Evolutionary conservation across 2,888 invertebrate species (phyloP), one percentile per base, ranked within the genome.

Genomic region (Smittia aterrima): DNA sequence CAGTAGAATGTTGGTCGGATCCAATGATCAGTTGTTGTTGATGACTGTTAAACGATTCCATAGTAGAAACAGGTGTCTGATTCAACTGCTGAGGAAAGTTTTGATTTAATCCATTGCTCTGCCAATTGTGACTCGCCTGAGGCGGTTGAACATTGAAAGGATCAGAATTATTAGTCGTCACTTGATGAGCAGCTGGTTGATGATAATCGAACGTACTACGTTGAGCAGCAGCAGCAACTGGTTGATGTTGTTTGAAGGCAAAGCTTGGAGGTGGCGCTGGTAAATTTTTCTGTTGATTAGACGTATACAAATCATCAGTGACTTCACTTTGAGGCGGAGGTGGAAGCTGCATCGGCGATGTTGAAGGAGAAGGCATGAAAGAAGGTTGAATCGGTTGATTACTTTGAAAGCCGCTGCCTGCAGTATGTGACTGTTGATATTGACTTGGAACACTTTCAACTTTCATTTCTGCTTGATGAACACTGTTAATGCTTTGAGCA

Each of bases 1-100:
- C 16, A 16, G 16, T 6, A 3, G 47, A 16, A 79, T 79, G 73
- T 16, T 70, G 2, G 47, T 54, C 18, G 68, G 47, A 41, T 25
- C 20, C 20, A 18, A 7, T 16, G 25, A 25, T 11, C 20, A 9
- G 53, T n/a, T 2, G 47, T 11, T 47, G n/a, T 11, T 70, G 58
- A 58, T 58, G 58, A 22, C 22, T 22, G 16, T 18, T 18, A 22
- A 58, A 58, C 7, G 58, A 58, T 6, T 66, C 67, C 16, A 47
- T 2, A 47, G 27, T 24, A 11, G 64, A 13, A 27, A 41, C 54
- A n/a, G 72, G 16, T 38, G 54, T 22, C 3, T 74, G 67, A 64
- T 58, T 71, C 7, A 27, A 58, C 41, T 62, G 75, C 16, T 73
- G 70, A 22, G 64, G 13, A 27, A 58, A 75, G 13, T 40, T 13